These are phyloP conservation scores for Malacosoma neustria DNA, from an alignment of 2,888 invertebrate genomes.

Conservation along the genomic window DNA sequence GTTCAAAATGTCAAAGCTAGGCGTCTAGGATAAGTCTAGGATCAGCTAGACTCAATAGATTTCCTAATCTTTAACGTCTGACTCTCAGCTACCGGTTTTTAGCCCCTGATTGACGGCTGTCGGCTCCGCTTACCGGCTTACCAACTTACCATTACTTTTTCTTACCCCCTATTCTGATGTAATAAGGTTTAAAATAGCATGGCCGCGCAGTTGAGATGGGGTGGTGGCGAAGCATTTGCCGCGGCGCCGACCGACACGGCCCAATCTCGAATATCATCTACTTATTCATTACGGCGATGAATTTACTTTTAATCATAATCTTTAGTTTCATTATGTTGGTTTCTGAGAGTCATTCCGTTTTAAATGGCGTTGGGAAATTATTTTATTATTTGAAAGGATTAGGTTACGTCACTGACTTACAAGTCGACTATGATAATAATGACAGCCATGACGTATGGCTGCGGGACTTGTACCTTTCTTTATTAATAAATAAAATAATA, in stretches of 20 bases:
- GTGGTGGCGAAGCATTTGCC: constrained; percentile 40
- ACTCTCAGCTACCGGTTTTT: constrained; percentile 71
- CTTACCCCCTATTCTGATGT: constrained; percentile 11
- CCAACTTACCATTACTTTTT: constrained; percentile 21
- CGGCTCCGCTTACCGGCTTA: constrained; percentile 56
- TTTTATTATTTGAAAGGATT: too few relatives aligned
- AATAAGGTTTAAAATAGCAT: constrained; percentile 16
- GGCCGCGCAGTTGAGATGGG: constrained; percentile 3
- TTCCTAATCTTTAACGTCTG: constrained; percentile 59
- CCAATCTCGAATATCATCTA: constrained; percentile 70
- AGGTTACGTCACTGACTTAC: too few relatives aligned
- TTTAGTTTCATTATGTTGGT: constrained; percentile 40
- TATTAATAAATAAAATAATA: too few relatives aligned
- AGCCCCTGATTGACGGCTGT: constrained; percentile 73
- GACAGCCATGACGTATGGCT: too few relatives aligned
- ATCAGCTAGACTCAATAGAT: neutral
- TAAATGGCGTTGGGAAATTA: neutral
- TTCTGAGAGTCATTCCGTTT: constrained; percentile 26
- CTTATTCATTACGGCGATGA: constrained; percentile 66
- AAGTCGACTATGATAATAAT: too few relatives aligned
- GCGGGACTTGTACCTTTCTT: too few relatives aligned
- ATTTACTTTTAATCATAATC: constrained; percentile 69
- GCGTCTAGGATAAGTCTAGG: too few relatives aligned
- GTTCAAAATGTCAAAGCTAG: too few relatives aligned
- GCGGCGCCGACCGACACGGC: constrained; percentile 65